phyloP scores from a whole-genome alignment of 2,888 invertebrate genomes.

The Rhamphomyia laevipes region DNA sequence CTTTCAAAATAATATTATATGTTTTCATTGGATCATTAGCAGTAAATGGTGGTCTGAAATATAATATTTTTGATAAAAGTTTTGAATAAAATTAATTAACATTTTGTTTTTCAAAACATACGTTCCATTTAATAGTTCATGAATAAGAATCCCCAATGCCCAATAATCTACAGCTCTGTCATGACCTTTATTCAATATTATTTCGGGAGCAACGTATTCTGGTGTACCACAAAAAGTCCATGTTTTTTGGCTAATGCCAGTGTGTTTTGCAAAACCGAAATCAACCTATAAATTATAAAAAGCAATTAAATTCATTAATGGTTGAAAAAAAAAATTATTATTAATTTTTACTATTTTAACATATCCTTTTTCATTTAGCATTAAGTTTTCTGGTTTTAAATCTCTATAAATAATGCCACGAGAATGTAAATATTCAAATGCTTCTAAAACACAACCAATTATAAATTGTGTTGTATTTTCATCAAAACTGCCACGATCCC shows the following conservation, averaged over 20 bases:
- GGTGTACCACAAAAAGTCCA: slow-evolving; percentile 98
- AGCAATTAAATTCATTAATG: not conserved
- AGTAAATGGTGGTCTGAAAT: slow-evolving; percentile 63
- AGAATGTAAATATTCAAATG: slow-evolving; percentile 80
- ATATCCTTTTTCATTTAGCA: slow-evolving; percentile 74
- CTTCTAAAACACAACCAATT: slow-evolving; percentile 85
- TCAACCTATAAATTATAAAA: slow-evolving; percentile 50
- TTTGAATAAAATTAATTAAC: not conserved
- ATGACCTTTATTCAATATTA: slow-evolving; percentile 69
- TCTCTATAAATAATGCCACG: slow-evolving; percentile 78
- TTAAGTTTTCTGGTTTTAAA: slow-evolving; percentile 88
- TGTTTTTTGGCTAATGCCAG: slow-evolving; percentile 69
- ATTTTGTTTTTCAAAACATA: slow-evolving; percentile 33
- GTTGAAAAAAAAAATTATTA: not conserved
- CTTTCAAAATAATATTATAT: slow-evolving; percentile 83
- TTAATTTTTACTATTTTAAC: slow-evolving; percentile 59
- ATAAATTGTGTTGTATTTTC: slow-evolving; percentile 78
- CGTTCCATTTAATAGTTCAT: slow-evolving; percentile 78
- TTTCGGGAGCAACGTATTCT: slow-evolving; percentile 81
- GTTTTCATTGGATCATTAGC: slow-evolving; percentile 91
- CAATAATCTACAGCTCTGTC: slow-evolving; percentile 87
- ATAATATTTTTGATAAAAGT: not conserved
- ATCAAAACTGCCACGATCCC: slow-evolving; percentile 72
- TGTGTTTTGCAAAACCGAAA: slow-evolving; percentile 86
- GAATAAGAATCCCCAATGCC: slow-evolving; percentile 82